These are phyloP conservation scores for Chunga burmeisteri DNA, from an alignment of 2,113 vertebrate genomes.

Conservation along the genomic window DNA sequence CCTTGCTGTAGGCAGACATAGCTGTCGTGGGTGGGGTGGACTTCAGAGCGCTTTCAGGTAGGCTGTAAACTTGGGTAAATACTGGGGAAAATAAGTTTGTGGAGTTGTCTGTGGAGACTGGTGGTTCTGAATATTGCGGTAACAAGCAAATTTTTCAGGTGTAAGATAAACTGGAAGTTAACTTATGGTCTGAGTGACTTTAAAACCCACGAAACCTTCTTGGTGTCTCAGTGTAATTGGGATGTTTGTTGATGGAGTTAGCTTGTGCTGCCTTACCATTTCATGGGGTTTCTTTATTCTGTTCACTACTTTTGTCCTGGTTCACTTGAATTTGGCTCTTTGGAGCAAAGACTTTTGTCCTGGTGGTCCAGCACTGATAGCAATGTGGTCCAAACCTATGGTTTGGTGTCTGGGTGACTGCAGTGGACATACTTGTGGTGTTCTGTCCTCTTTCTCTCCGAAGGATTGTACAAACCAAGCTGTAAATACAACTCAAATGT, in stretches of 20 bases:
- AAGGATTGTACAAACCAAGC: not conserved
- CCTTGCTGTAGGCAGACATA: not conserved
- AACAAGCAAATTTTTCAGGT: not conserved
- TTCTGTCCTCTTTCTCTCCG: not conserved
- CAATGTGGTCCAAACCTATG: rapidly evolving
- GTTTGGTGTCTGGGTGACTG: not conserved
- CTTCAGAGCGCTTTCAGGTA: not conserved
- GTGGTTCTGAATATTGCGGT: not conserved
- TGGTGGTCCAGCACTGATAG: not conserved
- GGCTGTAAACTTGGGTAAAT: not conserved
- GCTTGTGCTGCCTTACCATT: not conserved
- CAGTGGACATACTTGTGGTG: not conserved
- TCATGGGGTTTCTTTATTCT: not conserved
- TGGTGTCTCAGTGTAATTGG: rapidly evolving
- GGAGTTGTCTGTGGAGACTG: not conserved
- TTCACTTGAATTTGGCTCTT: not conserved
- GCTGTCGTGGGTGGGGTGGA: too few relatives aligned
- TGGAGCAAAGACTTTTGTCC: not conserved
- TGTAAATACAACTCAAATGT: not conserved
- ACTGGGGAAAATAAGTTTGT: too few relatives aligned
- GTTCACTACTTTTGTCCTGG: not conserved
- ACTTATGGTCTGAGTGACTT: not conserved
- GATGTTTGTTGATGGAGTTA: not conserved
- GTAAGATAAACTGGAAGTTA: not conserved
- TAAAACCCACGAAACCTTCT: not conserved